These are phyloP conservation scores for Peromyscus attwateri DNA, from an alignment of 2,797 vertebrate genomes.

Conservation along the genomic window DNA sequence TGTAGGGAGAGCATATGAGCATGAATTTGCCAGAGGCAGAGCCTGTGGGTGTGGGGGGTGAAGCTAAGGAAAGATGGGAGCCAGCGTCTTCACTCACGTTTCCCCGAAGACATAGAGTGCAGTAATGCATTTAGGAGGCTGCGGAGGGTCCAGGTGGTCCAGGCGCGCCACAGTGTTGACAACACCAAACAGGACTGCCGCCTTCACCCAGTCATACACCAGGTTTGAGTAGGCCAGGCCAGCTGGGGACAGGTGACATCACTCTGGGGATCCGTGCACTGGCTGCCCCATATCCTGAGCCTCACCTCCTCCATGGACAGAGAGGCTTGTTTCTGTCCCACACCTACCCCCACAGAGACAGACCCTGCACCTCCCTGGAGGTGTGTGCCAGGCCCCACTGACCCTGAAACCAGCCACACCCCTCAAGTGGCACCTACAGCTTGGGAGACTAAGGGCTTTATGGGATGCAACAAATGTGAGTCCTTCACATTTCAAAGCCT, in stretches of 20 bases:
- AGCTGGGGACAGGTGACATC: constrained; percentile 87
- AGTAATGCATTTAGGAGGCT: constrained; percentile 98
- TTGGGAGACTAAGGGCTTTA: not conserved
- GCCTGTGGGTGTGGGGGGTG: fast-evolving
- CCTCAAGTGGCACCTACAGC: not conserved
- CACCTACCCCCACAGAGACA: fast-evolving
- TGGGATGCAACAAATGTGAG: not conserved
- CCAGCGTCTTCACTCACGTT: constrained; percentile 90
- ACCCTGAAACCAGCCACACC: fast-evolving
- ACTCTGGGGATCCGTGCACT: not conserved
- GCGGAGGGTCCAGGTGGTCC: constrained; percentile 96
- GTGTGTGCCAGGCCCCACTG: not conserved
- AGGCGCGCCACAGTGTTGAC: constrained; percentile 94
- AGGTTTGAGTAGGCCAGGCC: constrained; percentile 96
- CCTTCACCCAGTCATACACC: constrained; percentile 99
- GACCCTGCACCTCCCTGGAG: not conserved
- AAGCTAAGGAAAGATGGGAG: not conserved
- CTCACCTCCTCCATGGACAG: not conserved
- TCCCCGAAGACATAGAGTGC: constrained; percentile 97
- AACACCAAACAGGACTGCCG: constrained; percentile 97
- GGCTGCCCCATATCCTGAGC: too few species aligned
- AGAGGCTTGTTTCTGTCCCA: not conserved
- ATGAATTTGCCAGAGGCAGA: not conserved
- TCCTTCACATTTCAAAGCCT: not conserved
- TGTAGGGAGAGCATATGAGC: constrained; percentile 76